Evolutionary conservation across 2,888 invertebrate genomes (phyloP).

Genomic region (Aleiodes testaceus): DNA sequence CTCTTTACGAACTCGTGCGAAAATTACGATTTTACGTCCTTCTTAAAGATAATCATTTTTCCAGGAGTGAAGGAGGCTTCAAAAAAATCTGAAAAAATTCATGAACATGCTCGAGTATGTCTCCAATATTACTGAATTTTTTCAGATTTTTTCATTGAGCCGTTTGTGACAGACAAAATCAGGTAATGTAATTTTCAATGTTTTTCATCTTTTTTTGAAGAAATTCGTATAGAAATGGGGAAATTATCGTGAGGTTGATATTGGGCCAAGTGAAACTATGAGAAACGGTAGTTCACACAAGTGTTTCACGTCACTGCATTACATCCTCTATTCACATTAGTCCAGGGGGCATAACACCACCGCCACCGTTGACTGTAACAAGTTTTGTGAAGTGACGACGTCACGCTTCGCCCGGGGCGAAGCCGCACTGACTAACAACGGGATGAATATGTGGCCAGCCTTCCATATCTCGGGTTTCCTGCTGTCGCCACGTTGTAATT

Average conservation of each 20-base stretch:
- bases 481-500: slow-evolving; percentile 35
- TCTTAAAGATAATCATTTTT: no score
- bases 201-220: no score
- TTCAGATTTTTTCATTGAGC: no score
- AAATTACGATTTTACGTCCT: no score
- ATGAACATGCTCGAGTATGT: no score
- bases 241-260: background rate
- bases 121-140: no score
- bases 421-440: slow-evolving; percentile 15
- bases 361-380: slow-evolving; percentile 45
- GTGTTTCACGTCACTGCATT: slow-evolving; percentile 35
- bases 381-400: slow-evolving; percentile 51
- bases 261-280: slow-evolving; percentile 3
- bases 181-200: no score
- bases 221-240: no score
- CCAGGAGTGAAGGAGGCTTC: no score
- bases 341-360: background rate
- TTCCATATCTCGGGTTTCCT: slow-evolving; percentile 48
- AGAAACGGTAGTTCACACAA: slow-evolving; percentile 26
- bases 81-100: no score
- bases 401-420: slow-evolving; percentile 47
- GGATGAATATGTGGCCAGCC: slow-evolving; percentile 47
- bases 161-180: no score
- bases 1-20: no score
- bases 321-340: background rate